phyloP scores from a whole-genome alignment of 2,113 vertebrate genomes.

The Vulpes ferrilata region DNA sequence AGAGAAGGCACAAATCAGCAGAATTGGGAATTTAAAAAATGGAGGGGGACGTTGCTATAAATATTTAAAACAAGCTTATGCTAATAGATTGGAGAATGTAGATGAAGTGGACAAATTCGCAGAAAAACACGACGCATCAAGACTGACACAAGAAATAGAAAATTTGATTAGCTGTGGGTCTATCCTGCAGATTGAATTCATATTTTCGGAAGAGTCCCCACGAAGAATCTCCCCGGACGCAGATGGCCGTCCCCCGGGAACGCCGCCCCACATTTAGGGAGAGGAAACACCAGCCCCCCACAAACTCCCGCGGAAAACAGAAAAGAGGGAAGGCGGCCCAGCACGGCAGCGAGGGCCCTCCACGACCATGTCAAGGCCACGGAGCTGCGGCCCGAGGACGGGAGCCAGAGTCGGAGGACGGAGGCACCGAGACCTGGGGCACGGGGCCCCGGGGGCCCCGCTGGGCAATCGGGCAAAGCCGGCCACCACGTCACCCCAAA shows the following conservation, averaged over 20 bases:
- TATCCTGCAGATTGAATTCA: not conserved
- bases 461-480: fast-evolving
- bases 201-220: no score
- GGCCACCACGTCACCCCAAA: not conserved
- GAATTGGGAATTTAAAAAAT: fast-evolving
- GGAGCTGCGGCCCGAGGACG: not conserved
- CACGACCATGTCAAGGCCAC: not conserved
- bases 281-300: not conserved
- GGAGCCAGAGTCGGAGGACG: not conserved
- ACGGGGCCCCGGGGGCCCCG: fast-evolving
- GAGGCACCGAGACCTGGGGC: not conserved
- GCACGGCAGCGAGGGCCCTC: fast-evolving
- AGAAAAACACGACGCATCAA: not conserved
- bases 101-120: not conserved
- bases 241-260: not conserved
- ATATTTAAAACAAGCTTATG: not conserved
- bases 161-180: not conserved
- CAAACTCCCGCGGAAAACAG: not conserved
- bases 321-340: no score
- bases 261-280: not conserved
- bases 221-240: not conserved
- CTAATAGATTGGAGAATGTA: not conserved
- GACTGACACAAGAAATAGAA: not conserved
- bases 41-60: no score
- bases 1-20: not conserved